Evolutionary conservation across 2,113 vertebrate species (phyloP).

Genomic region (Zosterops lateralis): DNA sequence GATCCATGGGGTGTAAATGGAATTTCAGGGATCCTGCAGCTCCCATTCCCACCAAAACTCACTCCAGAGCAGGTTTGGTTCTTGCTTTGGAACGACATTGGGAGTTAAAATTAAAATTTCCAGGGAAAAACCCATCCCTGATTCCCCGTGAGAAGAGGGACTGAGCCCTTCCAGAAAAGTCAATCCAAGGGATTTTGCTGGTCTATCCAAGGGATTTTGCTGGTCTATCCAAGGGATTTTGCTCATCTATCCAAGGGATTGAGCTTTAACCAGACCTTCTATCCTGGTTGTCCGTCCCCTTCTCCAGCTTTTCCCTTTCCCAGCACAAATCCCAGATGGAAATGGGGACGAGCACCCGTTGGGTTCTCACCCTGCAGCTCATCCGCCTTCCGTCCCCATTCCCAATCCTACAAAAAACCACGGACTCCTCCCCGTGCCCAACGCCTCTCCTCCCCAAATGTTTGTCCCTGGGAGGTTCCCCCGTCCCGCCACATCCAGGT

Average conservation of each 20-base stretch:
- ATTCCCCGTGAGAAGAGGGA: background rate
- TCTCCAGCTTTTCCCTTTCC: background rate
- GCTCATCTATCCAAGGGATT: background rate
- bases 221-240: background rate
- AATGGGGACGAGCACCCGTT: accelerated
- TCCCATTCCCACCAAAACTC: background rate
- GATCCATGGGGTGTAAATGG: slow-evolving; percentile 4
- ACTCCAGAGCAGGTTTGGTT: slow-evolving; percentile 30
- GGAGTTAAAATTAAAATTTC: background rate
- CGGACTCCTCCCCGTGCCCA: accelerated
- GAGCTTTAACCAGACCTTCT: background rate
- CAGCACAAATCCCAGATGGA: background rate
- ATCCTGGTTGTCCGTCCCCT: accelerated
- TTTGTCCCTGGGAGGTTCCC: background rate
- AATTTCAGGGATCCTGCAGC: slow-evolving; percentile 25
- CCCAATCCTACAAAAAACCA: background rate
- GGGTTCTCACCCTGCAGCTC: background rate
- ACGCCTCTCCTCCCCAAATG: background rate
- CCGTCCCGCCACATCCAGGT: background rate
- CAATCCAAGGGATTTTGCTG: background rate
- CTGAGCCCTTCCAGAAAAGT: background rate
- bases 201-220: background rate
- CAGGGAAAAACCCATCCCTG: background rate
- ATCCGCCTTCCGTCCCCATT: background rate
- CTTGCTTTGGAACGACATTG: background rate